These are phyloP conservation scores for Tragelaphus scriptus DNA, from an alignment of 2,113 vertebrate species.

Conservation along the genomic window DNA sequence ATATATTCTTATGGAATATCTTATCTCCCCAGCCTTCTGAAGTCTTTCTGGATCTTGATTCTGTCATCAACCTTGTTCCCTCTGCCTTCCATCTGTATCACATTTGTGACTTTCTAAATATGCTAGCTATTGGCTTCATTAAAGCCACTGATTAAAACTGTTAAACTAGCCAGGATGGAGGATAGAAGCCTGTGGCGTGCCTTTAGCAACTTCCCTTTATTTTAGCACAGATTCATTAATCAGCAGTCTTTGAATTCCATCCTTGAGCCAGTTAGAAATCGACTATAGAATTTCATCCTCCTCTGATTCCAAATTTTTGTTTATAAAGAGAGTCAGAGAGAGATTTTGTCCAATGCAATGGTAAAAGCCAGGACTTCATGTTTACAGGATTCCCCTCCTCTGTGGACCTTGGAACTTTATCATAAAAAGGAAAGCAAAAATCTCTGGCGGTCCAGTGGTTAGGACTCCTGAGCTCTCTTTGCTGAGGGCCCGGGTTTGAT, in stretches of 20 bases:
- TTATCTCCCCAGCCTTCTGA: neutral
- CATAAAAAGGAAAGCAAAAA: neutral
- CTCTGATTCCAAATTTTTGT: neutral
- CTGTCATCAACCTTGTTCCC: neutral
- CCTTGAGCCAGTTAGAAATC: neutral
- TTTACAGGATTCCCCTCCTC: neutral
- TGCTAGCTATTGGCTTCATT: neutral
- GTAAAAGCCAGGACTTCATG: neutral
- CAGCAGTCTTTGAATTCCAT: neutral
- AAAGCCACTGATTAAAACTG: neutral
- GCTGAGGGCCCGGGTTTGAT: neutral
- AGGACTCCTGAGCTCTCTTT: neutral
- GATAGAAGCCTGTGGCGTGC: neutral
- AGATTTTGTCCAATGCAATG: neutral
- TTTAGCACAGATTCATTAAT: neutral
- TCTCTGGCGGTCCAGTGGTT: neutral
- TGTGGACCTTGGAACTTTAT: neutral
- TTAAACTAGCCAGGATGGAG: neutral
- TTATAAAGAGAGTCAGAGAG: neutral
- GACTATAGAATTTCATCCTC: neutral
- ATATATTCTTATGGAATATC: neutral
- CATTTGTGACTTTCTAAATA: neutral
- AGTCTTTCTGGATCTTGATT: neutral
- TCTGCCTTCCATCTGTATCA: neutral
- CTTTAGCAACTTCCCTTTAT: neutral